phyloP scores from a whole-genome alignment of 2,113 vertebrate genomes.

The Ophiodon elongatus region DNA sequence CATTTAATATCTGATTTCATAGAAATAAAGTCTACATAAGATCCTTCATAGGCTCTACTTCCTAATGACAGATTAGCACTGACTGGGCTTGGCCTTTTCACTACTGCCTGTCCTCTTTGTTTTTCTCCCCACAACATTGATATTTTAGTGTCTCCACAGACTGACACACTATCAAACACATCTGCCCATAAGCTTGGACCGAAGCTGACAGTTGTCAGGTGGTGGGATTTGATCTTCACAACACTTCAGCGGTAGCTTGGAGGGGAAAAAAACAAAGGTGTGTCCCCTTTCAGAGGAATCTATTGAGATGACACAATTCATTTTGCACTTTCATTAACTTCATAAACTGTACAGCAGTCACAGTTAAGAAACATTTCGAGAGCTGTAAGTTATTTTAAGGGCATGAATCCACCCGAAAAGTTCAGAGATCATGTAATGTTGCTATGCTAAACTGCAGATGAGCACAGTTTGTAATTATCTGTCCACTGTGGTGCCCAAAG shows the following conservation, averaged over 20 bases:
- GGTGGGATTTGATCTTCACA: constrained; percentile 7
- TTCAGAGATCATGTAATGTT: constrained; percentile 24
- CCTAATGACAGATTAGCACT: background rate
- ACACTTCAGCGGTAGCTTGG: background rate
- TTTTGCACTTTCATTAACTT: background rate
- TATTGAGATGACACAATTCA: background rate
- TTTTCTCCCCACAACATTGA: background rate
- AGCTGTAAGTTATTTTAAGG: background rate
- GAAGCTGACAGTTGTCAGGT: background rate
- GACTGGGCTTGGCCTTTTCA: background rate
- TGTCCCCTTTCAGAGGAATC: background rate
- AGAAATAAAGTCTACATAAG: background rate
- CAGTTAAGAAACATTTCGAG: background rate
- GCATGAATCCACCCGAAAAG: constrained; percentile 4
- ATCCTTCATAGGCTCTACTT: background rate
- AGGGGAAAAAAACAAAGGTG: background rate
- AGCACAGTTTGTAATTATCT: background rate
- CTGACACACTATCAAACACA: background rate
- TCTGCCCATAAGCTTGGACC: background rate
- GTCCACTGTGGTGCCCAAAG: background rate
- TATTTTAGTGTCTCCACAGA: background rate
- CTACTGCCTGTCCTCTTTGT: background rate
- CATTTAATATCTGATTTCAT: background rate
- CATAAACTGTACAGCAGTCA: background rate
- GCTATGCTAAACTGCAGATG: background rate